Conservation (phyloP, 2,888 invertebrate species). For the Eurytoma californica region DNA sequence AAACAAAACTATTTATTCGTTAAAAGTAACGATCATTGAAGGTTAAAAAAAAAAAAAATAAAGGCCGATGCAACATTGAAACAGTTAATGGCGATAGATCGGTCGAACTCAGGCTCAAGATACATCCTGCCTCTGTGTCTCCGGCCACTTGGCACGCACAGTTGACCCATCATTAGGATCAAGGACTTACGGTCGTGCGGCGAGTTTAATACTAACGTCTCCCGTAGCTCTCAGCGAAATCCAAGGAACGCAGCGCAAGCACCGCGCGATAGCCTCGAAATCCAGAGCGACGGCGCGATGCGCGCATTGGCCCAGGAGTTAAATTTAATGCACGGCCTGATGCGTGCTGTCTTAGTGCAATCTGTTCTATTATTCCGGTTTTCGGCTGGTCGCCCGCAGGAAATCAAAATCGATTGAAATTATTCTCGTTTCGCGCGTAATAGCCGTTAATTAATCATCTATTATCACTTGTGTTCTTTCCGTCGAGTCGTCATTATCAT, state of each 20-base stretch:
- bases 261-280: constrained; percentile 44
- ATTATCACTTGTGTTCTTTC: no score
- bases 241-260: neutral
- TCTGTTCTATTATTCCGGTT: no score
- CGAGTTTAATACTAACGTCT: neutral
- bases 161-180: constrained; percentile 73
- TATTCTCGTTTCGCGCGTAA: no score
- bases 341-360: no score
- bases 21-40: no score
- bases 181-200: constrained; percentile 63
- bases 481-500: no score
- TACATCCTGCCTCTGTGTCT: constrained; percentile 16
- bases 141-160: constrained; percentile 68
- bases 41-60: no score
- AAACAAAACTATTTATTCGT: no score
- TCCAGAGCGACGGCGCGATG: constrained; percentile 36
- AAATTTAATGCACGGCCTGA: constrained; percentile 44
- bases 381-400: neutral
- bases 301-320: constrained; percentile 32
- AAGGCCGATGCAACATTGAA: no score
- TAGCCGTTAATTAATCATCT: no score
- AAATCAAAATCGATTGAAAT: neutral
- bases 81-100: no score
- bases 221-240: neutral
- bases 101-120: neutral